Conservation (phyloP, 2,797 vertebrate genomes). For the Ctenopoma kingsleyae region DNA sequence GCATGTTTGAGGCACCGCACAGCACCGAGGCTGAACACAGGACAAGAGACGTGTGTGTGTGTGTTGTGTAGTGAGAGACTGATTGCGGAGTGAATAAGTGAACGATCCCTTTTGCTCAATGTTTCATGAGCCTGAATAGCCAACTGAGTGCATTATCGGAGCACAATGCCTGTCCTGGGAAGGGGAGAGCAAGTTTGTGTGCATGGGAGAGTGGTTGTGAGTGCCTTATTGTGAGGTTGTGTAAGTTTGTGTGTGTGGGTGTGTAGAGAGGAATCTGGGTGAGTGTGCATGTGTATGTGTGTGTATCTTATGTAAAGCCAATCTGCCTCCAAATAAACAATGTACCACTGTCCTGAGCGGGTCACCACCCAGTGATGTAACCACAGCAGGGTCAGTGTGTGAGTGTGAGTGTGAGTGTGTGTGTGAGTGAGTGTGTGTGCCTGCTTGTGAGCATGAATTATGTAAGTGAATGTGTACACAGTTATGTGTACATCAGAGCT, state of each 20-base stretch:
- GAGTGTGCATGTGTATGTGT: slow-evolving; percentile 6
- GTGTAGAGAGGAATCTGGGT: slow-evolving; percentile 10
- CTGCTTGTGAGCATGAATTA: not conserved
- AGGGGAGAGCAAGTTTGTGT: slow-evolving; percentile 44
- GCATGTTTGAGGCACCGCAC: slow-evolving; percentile 10
- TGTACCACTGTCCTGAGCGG: slow-evolving; percentile 71
- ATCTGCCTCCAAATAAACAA: slow-evolving; percentile 69
- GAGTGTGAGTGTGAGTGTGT: slow-evolving; percentile 26
- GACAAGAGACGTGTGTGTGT: not conserved
- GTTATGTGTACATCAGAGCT: not conserved
- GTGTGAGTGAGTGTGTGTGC: slow-evolving; percentile 19
- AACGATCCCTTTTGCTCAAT: slow-evolving; percentile 61
- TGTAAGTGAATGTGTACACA: not conserved
- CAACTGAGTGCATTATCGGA: slow-evolving; percentile 68
- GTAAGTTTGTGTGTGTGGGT: slow-evolving; percentile 6
- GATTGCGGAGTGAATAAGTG: slow-evolving; percentile 57
- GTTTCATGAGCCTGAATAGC: slow-evolving; percentile 77
- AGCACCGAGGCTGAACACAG: slow-evolving; percentile 29
- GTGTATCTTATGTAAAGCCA: slow-evolving; percentile 68
- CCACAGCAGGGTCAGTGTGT: slow-evolving; percentile 23
- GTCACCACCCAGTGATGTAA: slow-evolving; percentile 66
- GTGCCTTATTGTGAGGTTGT: slow-evolving; percentile 43
- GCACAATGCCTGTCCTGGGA: slow-evolving; percentile 69
- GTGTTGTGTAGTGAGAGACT: slow-evolving; percentile 35
- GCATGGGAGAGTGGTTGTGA: slow-evolving; percentile 33